Base-by-base conservation (phyloP, 2,113 vertebrate species). In the Sebastes schlegelii region DNA sequence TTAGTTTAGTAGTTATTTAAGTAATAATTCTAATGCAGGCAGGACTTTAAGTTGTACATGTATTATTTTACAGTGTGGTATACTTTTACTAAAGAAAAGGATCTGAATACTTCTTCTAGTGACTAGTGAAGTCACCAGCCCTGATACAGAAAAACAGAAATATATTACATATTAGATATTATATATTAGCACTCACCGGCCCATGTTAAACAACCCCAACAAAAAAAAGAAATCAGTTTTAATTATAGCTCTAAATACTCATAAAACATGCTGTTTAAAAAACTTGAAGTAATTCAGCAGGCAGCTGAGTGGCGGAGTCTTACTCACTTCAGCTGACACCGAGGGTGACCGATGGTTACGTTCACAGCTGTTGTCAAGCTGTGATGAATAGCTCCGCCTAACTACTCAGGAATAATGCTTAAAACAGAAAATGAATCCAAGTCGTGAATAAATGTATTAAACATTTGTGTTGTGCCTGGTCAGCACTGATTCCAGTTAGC, bases 381-480 rank as follows among this genome's bases (percentile, higher is more conserved):
- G 87, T 94, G 93, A 95, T 94, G 90, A 95, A 94, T 93, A 68
- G 84, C 79, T 73, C 68, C 64, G 8, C 66, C 84, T 89, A 79
- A 83, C 83, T 77, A 71, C 71, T 70, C 55, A 84, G 88, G 87
- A 90, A 91, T 82, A 92, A 92, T 92, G 93, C 91, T 93, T 93
- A 82, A 93, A 91, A 92, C 84, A 87, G 85, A 91, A 91, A 93
- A 94, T 90, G 74, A 93, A 90, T 87, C 84, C 77, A 49, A 72
- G 82, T 89, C 43, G 75, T 90, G 93, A 94, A 92, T 94, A 93
- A 91, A 93, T 87, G 93, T 91, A 91, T 95, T 91, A 89, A 93
- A 92, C 88, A 89, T 91, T 86, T 86, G 83, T 87, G 81, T 90
- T 89, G 86, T 92, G 92, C 90, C 78, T 74, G 88, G 90, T 95